Evolutionary conservation across 2,888 invertebrate genomes (phyloP).

Genomic region (Nephrocerus scutellatus): DNA sequence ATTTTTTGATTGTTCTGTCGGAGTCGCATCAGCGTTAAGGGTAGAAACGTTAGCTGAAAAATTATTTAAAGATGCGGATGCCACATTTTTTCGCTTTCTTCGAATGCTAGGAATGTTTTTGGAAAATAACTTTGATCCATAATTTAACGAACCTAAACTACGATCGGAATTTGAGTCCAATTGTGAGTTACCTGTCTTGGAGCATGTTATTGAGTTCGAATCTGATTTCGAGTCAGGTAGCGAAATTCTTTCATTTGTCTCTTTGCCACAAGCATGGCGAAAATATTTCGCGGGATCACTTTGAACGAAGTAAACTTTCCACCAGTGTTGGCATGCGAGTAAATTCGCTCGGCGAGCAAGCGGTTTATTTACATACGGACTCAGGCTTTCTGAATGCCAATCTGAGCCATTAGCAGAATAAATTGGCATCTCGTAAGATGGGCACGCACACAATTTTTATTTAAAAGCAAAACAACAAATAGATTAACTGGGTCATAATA

Average conservation of each 20-base stretch:
- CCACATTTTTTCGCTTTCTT: slow-evolving; percentile 32
- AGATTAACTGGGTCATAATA: slow-evolving; percentile 3
- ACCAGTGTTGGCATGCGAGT: slow-evolving; percentile 74
- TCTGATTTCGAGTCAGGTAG: too few species aligned
- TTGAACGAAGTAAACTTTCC: slow-evolving; percentile 78
- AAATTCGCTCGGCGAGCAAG: slow-evolving; percentile 52
- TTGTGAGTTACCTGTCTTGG: slow-evolving; percentile 11
- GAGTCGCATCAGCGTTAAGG: slow-evolving; percentile 15
- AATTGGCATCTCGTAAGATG: too few species aligned
- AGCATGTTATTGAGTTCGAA: background rate
- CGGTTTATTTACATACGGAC: slow-evolving; percentile 36
- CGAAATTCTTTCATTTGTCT: too few species aligned
- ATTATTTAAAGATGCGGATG: slow-evolving; percentile 13
- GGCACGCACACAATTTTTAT: slow-evolving; percentile 7
- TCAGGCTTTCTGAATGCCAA: too few species aligned
- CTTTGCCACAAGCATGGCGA: slow-evolving; percentile 60
- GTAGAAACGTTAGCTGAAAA: slow-evolving; percentile 7
- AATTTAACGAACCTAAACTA: slow-evolving; percentile 28
- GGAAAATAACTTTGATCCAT: slow-evolving; percentile 39
- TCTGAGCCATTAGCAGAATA: too few species aligned
- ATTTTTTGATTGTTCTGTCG: slow-evolving; percentile 17
- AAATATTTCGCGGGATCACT: slow-evolving; percentile 74
- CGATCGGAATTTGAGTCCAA: slow-evolving; percentile 24
- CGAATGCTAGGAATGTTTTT: slow-evolving; percentile 45
- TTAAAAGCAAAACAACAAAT: background rate